These are phyloP conservation scores for Ashinkailepas kermadecensis DNA, from an alignment of 2,888 invertebrate species.

Conservation along the genomic window DNA sequence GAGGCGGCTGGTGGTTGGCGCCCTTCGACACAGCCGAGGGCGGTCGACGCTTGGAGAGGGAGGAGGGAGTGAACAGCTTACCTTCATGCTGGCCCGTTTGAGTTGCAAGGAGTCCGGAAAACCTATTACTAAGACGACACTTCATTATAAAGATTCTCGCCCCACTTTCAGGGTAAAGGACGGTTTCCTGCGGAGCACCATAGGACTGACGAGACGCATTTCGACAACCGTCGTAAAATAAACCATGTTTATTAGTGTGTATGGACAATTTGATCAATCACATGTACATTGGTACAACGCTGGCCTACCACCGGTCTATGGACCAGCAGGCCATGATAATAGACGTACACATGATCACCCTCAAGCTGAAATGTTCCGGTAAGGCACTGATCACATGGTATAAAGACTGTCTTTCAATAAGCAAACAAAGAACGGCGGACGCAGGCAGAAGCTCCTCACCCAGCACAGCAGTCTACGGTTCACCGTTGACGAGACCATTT, in stretches of 20 bases:
- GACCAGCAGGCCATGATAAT: neutral
- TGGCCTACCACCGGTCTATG: neutral
- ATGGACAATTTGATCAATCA: conserved; percentile 1
- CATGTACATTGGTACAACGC: neutral
- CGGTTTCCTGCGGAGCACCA: too few species aligned
- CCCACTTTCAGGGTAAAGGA: too few species aligned
- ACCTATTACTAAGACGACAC: too few species aligned
- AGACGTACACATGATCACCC: neutral
- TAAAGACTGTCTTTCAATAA: neutral
- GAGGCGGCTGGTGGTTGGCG: too few species aligned
- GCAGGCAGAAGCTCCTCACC: neutral
- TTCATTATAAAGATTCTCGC: too few species aligned
- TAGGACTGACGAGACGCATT: too few species aligned
- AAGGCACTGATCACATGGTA: neutral
- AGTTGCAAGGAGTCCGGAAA: too few species aligned
- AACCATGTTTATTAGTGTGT: neutral
- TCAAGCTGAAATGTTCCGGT: neutral
- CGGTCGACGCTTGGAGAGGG: too few species aligned
- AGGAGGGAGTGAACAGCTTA: too few species aligned
- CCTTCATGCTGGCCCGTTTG: too few species aligned
- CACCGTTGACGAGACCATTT: neutral
- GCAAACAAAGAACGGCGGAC: neutral
- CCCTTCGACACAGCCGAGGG: too few species aligned
- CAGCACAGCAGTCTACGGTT: neutral
- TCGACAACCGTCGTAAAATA: too few species aligned